A percentile compares a stretch with the other conserved stretches of the same genome.
Evolutionary conservation across 2,113 vertebrate species (phyloP).

Genomic region (Mustela nigripes): DNA sequence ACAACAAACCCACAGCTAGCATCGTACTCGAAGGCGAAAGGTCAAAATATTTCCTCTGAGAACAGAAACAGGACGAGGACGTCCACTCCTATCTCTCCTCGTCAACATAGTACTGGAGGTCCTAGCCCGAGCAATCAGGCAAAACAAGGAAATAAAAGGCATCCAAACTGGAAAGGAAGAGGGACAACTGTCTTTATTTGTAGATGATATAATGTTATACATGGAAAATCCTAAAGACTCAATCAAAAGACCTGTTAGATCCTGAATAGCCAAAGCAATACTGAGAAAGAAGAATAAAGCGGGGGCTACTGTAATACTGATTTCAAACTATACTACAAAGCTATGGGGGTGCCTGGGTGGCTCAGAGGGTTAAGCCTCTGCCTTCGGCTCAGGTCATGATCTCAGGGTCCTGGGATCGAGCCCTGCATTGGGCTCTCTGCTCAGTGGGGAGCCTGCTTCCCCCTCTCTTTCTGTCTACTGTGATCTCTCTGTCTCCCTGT

Average conservation of each 20-base stretch:
- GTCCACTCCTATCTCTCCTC: not conserved
- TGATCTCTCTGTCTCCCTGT: no score
- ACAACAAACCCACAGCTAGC: not conserved
- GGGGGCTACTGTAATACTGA: not conserved
- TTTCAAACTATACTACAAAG: not conserved
- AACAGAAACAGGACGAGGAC: not conserved
- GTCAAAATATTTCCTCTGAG: not conserved
- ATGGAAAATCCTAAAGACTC: not conserved
- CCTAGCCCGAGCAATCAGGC: not conserved
- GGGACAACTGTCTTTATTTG: not conserved
- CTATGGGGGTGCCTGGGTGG: no score
- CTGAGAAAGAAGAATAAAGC: not conserved
- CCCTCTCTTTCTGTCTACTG: no score
- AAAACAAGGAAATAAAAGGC: not conserved
- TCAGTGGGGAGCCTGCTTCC: no score
- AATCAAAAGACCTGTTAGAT: not conserved
- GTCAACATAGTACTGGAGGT: not conserved
- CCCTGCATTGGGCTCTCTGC: no score
- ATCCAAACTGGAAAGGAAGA: not conserved
- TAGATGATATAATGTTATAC: not conserved
- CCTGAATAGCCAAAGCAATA: not conserved
- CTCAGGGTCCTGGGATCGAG: no score
- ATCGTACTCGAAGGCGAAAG: not conserved
- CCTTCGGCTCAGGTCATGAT: no score
- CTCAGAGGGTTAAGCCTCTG: no score